These are phyloP conservation scores for Mythimna vitellina DNA, from an alignment of 2,888 invertebrate species.

Conservation along the genomic window DNA sequence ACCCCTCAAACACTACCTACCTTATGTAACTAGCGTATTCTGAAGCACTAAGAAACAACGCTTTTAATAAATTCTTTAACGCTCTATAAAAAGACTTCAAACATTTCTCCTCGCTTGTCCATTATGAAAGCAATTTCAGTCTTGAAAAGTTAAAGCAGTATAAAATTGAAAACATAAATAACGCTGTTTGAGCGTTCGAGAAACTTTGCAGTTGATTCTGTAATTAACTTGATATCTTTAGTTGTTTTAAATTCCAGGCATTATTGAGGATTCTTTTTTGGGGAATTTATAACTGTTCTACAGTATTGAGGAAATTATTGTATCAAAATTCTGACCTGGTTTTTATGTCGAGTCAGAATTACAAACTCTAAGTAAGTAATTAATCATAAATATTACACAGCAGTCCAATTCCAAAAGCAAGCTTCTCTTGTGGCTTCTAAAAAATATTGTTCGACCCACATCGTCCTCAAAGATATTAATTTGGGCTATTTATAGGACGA, in stretches of 20 bases:
- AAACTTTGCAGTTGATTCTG: constrained; percentile 2
- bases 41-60: constrained; percentile 9
- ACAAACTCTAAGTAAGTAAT: neutral
- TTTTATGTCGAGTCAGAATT: constrained; percentile 3
- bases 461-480: constrained; percentile 8
- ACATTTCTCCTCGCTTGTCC: constrained; percentile 22
- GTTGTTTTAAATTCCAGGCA: neutral
- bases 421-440: neutral
- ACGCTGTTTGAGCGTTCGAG: constrained; percentile 15
- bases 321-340: neutral
- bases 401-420: neutral
- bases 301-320: neutral
- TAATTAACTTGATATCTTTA: neutral
- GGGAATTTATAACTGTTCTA: neutral
- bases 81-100: constrained; percentile 8
- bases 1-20: constrained; percentile 1
- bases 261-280: neutral
- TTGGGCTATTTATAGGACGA: constrained; percentile 18
- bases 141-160: constrained; percentile 5
- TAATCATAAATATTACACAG: neutral
- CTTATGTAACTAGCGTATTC: neutral
- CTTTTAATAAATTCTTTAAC: constrained; percentile 39
- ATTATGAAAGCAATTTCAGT: constrained; percentile 31
- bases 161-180: constrained; percentile 19
- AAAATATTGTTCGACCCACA: constrained; percentile 10